Evolutionary conservation across 2,113 vertebrate species (phyloP).

Genomic region (Mesitornis unicolor): DNA sequence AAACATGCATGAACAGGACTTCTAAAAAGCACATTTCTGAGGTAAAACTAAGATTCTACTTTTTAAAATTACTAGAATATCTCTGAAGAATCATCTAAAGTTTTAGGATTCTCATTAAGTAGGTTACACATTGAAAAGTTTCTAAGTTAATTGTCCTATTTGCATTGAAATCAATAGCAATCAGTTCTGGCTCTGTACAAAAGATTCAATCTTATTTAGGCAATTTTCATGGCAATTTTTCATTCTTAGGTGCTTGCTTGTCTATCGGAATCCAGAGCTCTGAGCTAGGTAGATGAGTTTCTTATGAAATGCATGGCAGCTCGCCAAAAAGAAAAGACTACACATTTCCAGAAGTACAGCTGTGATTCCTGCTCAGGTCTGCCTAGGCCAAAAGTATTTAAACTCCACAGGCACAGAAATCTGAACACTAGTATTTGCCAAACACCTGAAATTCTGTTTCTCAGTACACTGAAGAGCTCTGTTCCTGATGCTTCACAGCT

Average conservation of each 20-base stretch:
- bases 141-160: neutral
- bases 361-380: neutral
- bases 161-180: neutral
- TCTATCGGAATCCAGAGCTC: neutral
- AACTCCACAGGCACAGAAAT: neutral
- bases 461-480: neutral
- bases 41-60: neutral
- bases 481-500: neutral
- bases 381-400: neutral
- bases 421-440: neutral
- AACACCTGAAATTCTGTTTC: neutral
- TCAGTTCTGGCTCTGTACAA: neutral
- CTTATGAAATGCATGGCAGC: neutral
- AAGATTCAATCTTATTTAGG: neutral
- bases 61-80: neutral
- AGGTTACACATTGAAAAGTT: neutral
- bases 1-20: neutral
- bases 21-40: neutral
- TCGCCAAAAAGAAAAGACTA: neutral
- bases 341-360: neutral
- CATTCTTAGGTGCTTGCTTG: neutral
- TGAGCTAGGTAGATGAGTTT: neutral
- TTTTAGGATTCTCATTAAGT: neutral
- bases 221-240: neutral
- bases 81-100: neutral